Conservation (phyloP, 2,888 invertebrate species). For the Pardosa pseudoannulata region DNA sequence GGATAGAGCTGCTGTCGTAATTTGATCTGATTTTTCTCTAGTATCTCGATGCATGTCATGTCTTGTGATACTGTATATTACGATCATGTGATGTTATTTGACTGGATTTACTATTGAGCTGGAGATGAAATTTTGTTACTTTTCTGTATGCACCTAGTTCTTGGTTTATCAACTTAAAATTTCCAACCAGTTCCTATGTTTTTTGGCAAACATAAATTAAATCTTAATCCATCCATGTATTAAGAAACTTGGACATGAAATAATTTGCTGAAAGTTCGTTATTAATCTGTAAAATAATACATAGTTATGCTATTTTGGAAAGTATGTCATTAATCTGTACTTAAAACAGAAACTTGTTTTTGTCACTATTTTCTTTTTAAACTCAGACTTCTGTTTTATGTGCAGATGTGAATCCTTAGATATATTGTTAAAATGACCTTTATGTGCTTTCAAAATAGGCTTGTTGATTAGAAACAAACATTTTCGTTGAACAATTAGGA, state of each 20-base stretch:
- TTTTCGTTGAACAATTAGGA: too few relatives aligned
- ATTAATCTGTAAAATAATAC: too few relatives aligned
- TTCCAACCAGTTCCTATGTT: too few relatives aligned
- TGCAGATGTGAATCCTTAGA: background rate
- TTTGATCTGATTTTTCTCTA: background rate
- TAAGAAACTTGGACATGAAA: too few relatives aligned
- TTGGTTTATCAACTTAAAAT: too few relatives aligned
- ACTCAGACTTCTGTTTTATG: background rate
- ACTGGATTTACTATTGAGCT: background rate
- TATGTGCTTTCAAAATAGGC: background rate
- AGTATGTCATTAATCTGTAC: background rate
- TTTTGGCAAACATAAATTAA: too few relatives aligned
- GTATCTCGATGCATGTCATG: background rate
- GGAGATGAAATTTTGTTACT: background rate
- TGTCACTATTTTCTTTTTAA: background rate
- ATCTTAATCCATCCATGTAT: too few relatives aligned
- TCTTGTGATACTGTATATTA: background rate
- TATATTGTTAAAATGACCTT: background rate
- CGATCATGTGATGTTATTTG: background rate
- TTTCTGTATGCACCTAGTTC: background rate
- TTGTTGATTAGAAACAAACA: too few relatives aligned
- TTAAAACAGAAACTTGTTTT: background rate
- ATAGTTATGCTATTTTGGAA: background rate
- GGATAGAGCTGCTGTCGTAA: background rate
- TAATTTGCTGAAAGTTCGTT: too few relatives aligned